phyloP scores from a whole-genome alignment of 2,888 invertebrate species.

The Scrobipalpa atriplicella region DNA sequence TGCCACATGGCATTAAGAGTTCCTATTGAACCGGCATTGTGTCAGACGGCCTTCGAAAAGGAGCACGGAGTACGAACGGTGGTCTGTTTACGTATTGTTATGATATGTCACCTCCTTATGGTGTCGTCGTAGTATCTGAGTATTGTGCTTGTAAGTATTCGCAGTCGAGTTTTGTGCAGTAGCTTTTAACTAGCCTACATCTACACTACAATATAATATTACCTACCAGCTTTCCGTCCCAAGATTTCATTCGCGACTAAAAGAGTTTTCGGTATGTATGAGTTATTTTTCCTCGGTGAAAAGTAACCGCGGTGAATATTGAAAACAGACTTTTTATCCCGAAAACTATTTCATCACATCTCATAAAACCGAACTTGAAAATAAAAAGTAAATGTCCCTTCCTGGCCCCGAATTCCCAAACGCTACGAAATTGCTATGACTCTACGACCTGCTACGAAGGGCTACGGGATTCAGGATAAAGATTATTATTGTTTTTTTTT shows the following conservation, averaged over 20 bases:
- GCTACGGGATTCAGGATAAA: neutral
- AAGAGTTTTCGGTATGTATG: no score
- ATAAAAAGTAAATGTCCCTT: no score
- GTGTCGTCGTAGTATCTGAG: neutral
- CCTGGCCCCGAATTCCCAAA: neutral
- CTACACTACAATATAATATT: neutral
- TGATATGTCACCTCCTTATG: neutral
- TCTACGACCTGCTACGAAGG: neutral
- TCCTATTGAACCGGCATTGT: slow-evolving; percentile 10
- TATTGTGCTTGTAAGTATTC: neutral
- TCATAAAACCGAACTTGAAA: no score
- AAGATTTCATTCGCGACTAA: no score
- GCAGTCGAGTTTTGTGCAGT: neutral
- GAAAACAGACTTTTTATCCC: no score
- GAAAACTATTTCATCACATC: no score
- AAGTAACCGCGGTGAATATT: no score
- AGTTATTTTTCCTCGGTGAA: no score
- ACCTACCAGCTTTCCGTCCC: neutral
- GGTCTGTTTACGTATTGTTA: neutral
- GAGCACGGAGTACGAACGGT: neutral
- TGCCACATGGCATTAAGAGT: neutral
- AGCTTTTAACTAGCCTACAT: neutral
- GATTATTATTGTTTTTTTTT: no score
- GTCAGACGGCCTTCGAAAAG: slow-evolving; percentile 13
- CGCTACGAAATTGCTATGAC: neutral